Evolutionary conservation across 2,113 vertebrate genomes (phyloP).

Genomic region (Micronycteris hirsuta): DNA sequence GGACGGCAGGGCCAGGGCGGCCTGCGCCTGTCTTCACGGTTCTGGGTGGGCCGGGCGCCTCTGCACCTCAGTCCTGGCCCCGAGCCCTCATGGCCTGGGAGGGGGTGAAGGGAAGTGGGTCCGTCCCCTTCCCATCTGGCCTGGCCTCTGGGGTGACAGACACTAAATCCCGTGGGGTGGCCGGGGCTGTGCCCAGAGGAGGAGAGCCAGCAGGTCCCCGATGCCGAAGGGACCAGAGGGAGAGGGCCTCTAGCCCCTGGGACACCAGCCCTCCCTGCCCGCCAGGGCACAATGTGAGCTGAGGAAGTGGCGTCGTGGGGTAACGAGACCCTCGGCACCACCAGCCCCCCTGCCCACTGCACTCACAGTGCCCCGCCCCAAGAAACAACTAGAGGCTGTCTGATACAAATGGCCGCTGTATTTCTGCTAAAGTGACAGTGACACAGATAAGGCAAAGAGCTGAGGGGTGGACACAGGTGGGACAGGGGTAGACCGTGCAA

Average conservation of each 20-base stretch:
- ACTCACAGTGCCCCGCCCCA: background rate
- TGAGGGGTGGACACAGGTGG: background rate
- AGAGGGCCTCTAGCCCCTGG: background rate
- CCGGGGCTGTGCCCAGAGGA: background rate
- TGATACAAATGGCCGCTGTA: slow-evolving; percentile 31
- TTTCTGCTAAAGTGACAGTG: slow-evolving; percentile 62
- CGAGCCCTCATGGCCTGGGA: background rate
- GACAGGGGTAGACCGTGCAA: slow-evolving; percentile 5
- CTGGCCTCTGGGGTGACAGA: background rate
- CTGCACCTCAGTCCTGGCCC: background rate
- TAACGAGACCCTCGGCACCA: background rate
- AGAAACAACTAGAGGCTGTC: slow-evolving; percentile 24
- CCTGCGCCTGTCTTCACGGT: background rate
- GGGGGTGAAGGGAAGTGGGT: background rate
- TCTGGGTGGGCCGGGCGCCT: background rate
- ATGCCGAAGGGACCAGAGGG: background rate
- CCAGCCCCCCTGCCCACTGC: background rate
- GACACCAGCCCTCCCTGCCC: background rate
- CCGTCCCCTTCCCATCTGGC: background rate
- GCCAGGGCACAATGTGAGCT: background rate
- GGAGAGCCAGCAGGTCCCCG: background rate
- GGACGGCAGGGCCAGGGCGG: background rate
- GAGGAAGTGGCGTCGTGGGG: background rate
- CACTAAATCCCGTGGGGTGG: background rate
- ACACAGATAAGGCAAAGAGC: slow-evolving; percentile 57